Conservation (phyloP, 2,113 vertebrate genomes). For the Dasyurus viverrinus region DNA sequence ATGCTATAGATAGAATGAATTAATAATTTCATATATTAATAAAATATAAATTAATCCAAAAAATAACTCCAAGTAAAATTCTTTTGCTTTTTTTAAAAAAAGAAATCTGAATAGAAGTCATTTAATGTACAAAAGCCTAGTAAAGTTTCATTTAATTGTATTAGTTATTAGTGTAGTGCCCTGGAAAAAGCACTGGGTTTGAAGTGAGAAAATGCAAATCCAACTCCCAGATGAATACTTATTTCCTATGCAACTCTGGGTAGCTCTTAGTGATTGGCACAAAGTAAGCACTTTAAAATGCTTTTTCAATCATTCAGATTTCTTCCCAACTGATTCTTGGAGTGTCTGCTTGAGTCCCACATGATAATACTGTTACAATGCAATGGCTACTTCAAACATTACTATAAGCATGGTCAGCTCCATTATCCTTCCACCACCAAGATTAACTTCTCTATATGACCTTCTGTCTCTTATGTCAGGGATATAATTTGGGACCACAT, state of each 20-base stretch:
- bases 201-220: background rate
- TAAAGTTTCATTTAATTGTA: background rate
- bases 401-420: background rate
- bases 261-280: background rate
- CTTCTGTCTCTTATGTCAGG: background rate
- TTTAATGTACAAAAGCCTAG: conserved; percentile 29
- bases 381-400: background rate
- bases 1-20: conserved; percentile 85
- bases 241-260: background rate
- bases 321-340: background rate
- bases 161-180: background rate
- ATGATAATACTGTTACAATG: background rate
- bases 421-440: background rate
- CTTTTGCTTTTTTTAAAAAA: conserved; percentile 27
- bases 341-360: background rate
- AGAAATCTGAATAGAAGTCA: conserved; percentile 21
- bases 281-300: background rate
- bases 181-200: background rate
- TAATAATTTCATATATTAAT: conserved; percentile 84
- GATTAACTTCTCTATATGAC: background rate
- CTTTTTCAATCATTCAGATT: background rate
- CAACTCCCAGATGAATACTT: background rate
- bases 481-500: background rate
- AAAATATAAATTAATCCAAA: conserved; percentile 82
- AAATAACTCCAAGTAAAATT: conserved; percentile 79